phyloP scores from a whole-genome alignment of 2,797 vertebrate genomes.

The Cossypha polioptera region DNA sequence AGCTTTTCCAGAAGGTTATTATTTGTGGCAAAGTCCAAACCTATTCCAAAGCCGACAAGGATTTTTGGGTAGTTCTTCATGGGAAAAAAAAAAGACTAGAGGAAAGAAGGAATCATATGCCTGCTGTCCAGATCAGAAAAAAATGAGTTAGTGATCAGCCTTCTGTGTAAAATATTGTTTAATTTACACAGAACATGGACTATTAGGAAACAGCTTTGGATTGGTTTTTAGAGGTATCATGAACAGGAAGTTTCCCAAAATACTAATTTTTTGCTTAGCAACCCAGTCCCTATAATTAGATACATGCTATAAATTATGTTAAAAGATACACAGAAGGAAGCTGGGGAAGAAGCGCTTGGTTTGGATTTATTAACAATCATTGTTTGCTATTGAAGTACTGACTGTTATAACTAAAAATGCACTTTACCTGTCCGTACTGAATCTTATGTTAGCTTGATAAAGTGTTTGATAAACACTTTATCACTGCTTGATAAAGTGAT shows the following conservation, averaged over 20 bases:
- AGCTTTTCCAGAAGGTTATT: neutral
- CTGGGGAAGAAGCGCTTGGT: neutral
- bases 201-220: neutral
- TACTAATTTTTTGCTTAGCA: constrained; percentile 52
- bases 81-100: neutral
- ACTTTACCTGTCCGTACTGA: neutral
- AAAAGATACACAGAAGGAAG: neutral
- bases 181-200: neutral
- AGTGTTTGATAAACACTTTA: neutral
- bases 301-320: neutral
- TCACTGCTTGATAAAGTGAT: neutral
- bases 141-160: neutral
- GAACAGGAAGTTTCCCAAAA: constrained; percentile 54
- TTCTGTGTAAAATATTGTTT: neutral
- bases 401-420: neutral
- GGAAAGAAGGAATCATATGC: neutral
- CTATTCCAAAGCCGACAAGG: neutral
- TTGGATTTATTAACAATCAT: neutral
- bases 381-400: neutral
- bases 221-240: neutral
- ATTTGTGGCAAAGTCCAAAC: neutral
- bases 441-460: neutral
- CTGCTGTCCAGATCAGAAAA: neutral
- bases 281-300: constrained; percentile 39
- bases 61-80: neutral